phyloP scores from a whole-genome alignment of 1,140 invertebrate genomes.

The Scaptodrosophila lebanonensis region DNA sequence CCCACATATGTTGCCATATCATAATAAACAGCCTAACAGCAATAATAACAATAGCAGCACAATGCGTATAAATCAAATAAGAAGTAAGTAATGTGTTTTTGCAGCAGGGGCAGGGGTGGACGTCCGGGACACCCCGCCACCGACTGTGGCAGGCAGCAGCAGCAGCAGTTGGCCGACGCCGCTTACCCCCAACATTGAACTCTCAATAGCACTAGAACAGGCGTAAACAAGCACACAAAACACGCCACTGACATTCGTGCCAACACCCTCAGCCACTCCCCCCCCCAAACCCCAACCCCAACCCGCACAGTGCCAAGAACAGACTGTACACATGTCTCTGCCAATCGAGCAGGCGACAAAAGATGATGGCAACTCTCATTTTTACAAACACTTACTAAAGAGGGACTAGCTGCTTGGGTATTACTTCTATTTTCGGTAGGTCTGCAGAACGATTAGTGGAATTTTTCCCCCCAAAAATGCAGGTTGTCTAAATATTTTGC shows the following conservation, averaged over 20 bases:
- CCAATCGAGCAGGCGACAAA: conserved; percentile 19
- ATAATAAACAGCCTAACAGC: conserved; percentile 52
- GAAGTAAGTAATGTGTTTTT: conserved; percentile 20
- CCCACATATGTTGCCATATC: conserved; percentile 62
- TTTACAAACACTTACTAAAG: too few species aligned
- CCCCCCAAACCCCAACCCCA: conserved; percentile 2
- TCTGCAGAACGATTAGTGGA: too few species aligned
- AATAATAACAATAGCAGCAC: conserved; percentile 35
- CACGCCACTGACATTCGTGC: conserved; percentile 22
- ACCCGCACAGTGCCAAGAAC: too few species aligned
- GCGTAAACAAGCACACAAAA: conserved; percentile 37
- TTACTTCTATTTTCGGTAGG: too few species aligned
- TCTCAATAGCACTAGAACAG: conserved; percentile 29
- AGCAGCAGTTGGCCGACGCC: neutral
- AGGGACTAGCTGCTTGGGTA: too few species aligned
- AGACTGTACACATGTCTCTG: neutral
- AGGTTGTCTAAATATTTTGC: too few species aligned
- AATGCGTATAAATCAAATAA: conserved; percentile 59
- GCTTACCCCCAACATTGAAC: conserved; percentile 14
- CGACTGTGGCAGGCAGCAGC: neutral
- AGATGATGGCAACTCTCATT: too few species aligned
- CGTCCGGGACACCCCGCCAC: neutral
- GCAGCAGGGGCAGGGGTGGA: neutral
- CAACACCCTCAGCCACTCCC: neutral
- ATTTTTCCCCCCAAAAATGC: too few species aligned